Evolutionary conservation across 1,140 invertebrate species (phyloP), one percentile per base, ranked within the genome.

Genomic region (Saccostrea echinata): DNA sequence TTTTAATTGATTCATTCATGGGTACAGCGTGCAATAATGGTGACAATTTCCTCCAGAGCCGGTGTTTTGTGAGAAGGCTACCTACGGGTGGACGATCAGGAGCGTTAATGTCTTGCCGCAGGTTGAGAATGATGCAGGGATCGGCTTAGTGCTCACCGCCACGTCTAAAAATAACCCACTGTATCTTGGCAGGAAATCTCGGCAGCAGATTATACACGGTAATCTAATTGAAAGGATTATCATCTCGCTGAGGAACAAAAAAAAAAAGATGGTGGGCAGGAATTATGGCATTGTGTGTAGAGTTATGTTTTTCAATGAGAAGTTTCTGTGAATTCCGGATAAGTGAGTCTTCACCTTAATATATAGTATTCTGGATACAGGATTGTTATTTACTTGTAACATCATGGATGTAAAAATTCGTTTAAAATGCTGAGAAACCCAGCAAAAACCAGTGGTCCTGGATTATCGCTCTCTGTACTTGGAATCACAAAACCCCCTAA

Each of bases 371-470:
- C 21, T 33, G 27, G 27, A 80, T 30, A 80, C 24, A 80, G 16
- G 27, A 24, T 27, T 30, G 27, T 43, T 43, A n/a, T 30, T 16
- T 83, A 21, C 81, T 52, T 51, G 33, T 24, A 51, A 83, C 81
- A 53, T 83, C 51, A 83, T 83, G 51, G 21, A 53, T n/a, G 81
- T 83, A 52, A 80, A 24, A 61, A 61, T 61, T 2, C 9, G 43
- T 43, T 21, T 88, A 91, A 68, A 87, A 91, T 91, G 90, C 85
- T 89, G 24, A 91, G 87, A 84, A 87, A 87, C 84, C 84, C 87
- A 18, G 82, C 89, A 21, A 57, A 68, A 43, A 27, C 33, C 27
- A 80, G 88, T 55, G 86, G 86, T 30, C 24, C 88, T 76, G 33
- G 64, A n/a, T 87, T 30, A 87, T 43, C 51, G 33, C 85, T 51